Percentiles rank a stretch among this genome's conserved stretches.
These are phyloP conservation scores for Lycaon pictus DNA, from an alignment of 2,113 vertebrate genomes.

Conservation along the genomic window DNA sequence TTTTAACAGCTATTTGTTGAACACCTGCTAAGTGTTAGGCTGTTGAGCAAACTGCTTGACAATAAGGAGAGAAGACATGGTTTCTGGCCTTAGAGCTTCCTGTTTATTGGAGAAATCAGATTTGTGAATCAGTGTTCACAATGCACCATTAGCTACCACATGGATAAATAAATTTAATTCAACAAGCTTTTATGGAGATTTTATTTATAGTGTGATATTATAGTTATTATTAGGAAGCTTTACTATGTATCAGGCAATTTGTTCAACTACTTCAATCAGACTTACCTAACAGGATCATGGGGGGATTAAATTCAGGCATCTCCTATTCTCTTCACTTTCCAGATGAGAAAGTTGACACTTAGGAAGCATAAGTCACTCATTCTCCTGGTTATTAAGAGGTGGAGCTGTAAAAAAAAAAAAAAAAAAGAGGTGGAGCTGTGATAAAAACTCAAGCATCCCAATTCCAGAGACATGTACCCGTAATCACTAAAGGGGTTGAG, in stretches of 20 bases:
- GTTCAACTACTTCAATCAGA: conserved; percentile 39
- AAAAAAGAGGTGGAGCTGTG: neutral
- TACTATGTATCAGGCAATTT: neutral
- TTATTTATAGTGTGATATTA: neutral
- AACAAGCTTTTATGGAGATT: neutral
- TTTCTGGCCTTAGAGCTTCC: neutral
- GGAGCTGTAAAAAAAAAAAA: neutral
- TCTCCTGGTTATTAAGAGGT: neutral
- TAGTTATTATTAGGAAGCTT: neutral
- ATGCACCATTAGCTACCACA: neutral
- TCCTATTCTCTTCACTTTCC: neutral
- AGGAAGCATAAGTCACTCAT: neutral
- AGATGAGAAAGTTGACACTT: conserved; percentile 11
- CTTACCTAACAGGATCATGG: neutral
- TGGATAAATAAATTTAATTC: neutral
- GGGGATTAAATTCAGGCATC: neutral
- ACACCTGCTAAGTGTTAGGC: neutral
- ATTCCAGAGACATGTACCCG: neutral
- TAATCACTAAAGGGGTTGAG: neutral
- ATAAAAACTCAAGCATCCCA: neutral
- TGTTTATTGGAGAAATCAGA: neutral
- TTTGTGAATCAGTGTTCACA: neutral
- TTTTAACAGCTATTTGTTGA: conserved; percentile 9
- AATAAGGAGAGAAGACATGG: neutral
- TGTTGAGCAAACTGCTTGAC: neutral